Conservation (phyloP, 2,888 invertebrate genomes). For the Megaustenia siamemsis region DNA sequence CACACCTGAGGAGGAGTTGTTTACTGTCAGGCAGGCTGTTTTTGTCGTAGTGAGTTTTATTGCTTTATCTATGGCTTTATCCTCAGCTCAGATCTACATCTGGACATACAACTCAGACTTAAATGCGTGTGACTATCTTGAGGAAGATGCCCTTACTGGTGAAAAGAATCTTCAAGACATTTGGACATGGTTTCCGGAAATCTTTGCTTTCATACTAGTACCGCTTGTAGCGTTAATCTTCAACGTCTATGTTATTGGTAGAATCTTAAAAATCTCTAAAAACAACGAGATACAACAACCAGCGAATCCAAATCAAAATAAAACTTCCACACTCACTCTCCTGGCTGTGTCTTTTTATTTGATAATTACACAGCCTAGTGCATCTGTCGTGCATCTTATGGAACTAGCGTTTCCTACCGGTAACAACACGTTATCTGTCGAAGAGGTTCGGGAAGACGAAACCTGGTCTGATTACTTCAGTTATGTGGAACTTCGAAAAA, state of each 20-base stretch:
- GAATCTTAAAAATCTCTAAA: conserved; percentile 67
- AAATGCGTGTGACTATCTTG: conserved; percentile 59
- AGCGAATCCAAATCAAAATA: conserved; percentile 54
- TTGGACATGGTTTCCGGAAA: conserved; percentile 70
- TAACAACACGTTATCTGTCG: conserved; percentile 61
- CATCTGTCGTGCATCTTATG: conserved; percentile 68
- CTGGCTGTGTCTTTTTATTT: conserved; percentile 76
- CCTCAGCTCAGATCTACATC: conserved; percentile 68
- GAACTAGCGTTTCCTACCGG: conserved; percentile 63
- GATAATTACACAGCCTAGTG: conserved; percentile 73
- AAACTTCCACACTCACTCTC: conserved; percentile 72
- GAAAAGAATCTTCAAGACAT: conserved; percentile 60
- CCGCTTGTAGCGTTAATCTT: conserved; percentile 70
- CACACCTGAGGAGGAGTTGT: conserved; percentile 68
- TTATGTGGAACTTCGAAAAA: conserved; percentile 65
- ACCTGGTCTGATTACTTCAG: conserved; percentile 66
- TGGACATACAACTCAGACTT: conserved; percentile 63
- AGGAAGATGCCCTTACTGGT: conserved; percentile 53
- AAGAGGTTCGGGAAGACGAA: conserved; percentile 64
- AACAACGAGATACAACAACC: conserved; percentile 59
- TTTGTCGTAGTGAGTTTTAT: conserved; percentile 60
- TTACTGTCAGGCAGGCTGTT: conserved; percentile 68
- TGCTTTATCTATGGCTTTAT: conserved; percentile 57
- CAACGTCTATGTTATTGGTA: conserved; percentile 70
- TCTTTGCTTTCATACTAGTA: conserved; percentile 66